A percentile compares a stretch with the other conserved stretches of the same genome.
These are phyloP conservation scores for Corvus moneduloides DNA, from an alignment of 2,113 vertebrate genomes.

Conservation along the genomic window DNA sequence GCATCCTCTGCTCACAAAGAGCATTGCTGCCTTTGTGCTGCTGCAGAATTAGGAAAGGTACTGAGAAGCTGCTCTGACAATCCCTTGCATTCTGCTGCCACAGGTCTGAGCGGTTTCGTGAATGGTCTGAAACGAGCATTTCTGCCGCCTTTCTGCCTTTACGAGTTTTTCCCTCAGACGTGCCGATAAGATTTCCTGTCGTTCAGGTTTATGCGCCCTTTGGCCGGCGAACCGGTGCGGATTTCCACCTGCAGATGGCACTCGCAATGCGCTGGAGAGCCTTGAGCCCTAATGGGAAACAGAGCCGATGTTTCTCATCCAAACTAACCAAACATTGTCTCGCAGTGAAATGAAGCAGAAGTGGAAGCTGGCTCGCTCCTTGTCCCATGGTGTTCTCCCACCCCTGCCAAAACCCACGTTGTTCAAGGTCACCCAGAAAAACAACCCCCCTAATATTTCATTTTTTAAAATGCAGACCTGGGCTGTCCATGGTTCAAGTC, in stretches of 20 bases:
- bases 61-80: not conserved
- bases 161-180: not conserved
- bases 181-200: fast-evolving
- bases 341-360: not conserved
- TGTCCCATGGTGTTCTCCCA: not conserved
- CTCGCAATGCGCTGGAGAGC: constrained; percentile 20
- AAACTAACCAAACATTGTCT: not conserved
- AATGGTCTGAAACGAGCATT: not conserved
- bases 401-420: not conserved
- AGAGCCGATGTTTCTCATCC: not conserved
- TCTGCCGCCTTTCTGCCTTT: not conserved
- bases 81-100: not conserved
- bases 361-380: not conserved
- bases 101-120: not conserved
- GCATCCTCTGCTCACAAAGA: not conserved
- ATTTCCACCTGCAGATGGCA: constrained; percentile 71
- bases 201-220: fast-evolving
- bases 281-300: not conserved
- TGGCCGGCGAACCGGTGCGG: not conserved
- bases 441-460: not conserved
- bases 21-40: not conserved
- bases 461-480: not conserved
- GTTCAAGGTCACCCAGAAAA: not conserved
- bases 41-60: not conserved
- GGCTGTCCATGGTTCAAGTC: not conserved